Evolutionary conservation across 2,888 invertebrate species (phyloP), one percentile per base, ranked within the genome.

Genomic region (Rhogogaster chlorosoma): DNA sequence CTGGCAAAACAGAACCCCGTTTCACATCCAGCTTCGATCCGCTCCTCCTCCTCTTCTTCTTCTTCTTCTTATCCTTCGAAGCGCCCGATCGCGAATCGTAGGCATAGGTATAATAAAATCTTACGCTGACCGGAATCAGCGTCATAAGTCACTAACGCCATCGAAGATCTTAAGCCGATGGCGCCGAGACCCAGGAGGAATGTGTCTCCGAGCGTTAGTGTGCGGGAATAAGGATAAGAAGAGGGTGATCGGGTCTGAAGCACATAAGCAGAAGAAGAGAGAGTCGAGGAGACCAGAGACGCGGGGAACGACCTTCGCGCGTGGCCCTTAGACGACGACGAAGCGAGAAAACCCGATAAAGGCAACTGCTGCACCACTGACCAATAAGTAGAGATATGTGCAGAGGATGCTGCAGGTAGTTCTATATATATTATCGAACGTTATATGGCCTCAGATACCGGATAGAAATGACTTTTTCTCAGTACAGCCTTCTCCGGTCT

Each of bases 81-180:
- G 53, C 53, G n/a, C 6, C 5, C 53, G 53, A 53, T 15, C 71
- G 36, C 36, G 38, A 71, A 32, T n/a, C 12, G 38, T 38, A n/a
- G 73, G 38, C 10, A 73, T 29, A 22, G 73, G 73, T 71, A 38
- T 42, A 53, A 83, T 83, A 70, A 49, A 83, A 83, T 80, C 80
- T 53, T 53, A 73, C n/a, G 29, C 67, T 29, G 83, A 67, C 26
- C 45, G 61, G 67, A 83, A 83, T 83, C 83, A 61, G 45, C 67
- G 70, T 83, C 83, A 83, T 83, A 83, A 83, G 83, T 83, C 83
- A 83, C 83, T 67, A 67, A 42, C 83, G 83, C 67, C 42, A 45
- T 83, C 83, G 83, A 83, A 83, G 83, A 83, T 83, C 83, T 80
- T 36, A 32, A 64, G 29, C 80, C 61, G 83, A 83, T 83, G 83